Evolutionary conservation across 2,113 vertebrate genomes (phyloP), one percentile per base, ranked within the genome.

Genomic region (Indri indri): DNA sequence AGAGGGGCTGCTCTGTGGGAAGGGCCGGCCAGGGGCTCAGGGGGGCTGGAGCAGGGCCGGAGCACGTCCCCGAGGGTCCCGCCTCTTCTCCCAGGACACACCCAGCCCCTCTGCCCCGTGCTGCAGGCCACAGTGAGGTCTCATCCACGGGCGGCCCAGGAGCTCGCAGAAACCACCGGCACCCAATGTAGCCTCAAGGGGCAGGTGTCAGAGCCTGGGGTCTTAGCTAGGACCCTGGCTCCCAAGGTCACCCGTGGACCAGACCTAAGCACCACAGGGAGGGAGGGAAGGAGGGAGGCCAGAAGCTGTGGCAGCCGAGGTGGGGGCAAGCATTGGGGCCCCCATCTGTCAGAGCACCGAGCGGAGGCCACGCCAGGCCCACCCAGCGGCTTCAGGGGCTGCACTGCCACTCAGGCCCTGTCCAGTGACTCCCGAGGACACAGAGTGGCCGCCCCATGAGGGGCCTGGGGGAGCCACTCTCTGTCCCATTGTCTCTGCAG

Each of bases 391-490:
- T 14, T 6, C 11, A 0, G 18, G 3, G 0, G 11, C 59, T 22
- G 2, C 16, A 2, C 0, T 0, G 34, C 37, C 25, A 17, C 11
- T 12, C 25, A 25, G 14, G 90, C 3, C 2, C 77, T 2, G 20
- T 7, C 4, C 65, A 1, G 54, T 0, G 5, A 32, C 76, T 8
- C 5, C 40, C 2, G 9, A 5, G 32, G 84, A 68, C 14, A 6
- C 32, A 2, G 11, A 57, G 73, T 63, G 59, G 59, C 30, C 2
- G 9, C 14, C 37, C 32, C 5, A 0, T 0, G 65, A 30, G 8
- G 12, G 14, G 76, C 12, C n/a, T 3, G 4, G 0, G 0, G 37
- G 30, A n/a, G 8, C 4, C 4, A 2, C 50, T 37, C 4, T 54
- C 52, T 54, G 0, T 22, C 32, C 8, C 8, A 5, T 40, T 2